Evolutionary conservation across 2,888 invertebrate species (phyloP).

Genomic region (Xylophagus ater): DNA sequence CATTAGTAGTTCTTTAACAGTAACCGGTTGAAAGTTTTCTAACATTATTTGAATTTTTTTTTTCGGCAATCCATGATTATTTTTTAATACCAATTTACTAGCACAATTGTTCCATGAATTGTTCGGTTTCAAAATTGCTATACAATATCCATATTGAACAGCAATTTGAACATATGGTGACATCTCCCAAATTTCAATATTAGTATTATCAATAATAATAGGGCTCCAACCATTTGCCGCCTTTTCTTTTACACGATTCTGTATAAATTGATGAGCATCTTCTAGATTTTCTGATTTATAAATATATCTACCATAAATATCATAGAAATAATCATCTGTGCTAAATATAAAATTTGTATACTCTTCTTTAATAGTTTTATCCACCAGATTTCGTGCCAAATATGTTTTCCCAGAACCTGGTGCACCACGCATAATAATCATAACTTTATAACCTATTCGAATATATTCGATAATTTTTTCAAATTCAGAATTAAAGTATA

Average conservation of each 20-base stretch:
- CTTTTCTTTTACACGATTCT: conserved; percentile 46
- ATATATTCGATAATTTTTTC: conserved; percentile 27
- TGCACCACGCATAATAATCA: conserved; percentile 69
- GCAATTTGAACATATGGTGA: conserved; percentile 58
- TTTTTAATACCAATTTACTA: conserved; percentile 50
- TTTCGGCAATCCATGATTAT: conserved; percentile 57
- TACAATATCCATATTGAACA: conserved; percentile 54
- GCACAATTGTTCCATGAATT: conserved; percentile 59
- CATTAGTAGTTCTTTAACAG: conserved; percentile 35
- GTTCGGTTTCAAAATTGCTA: conserved; percentile 69
- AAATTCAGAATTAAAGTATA: background rate
- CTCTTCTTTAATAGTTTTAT: conserved; percentile 24
- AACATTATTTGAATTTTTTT: conserved; percentile 55
- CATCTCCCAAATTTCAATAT: conserved; percentile 78
- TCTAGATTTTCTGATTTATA: conserved; percentile 44
- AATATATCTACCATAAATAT: conserved; percentile 43
- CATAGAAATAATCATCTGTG: conserved; percentile 57
- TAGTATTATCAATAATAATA: conserved; percentile 83
- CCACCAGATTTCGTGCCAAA: conserved; percentile 42
- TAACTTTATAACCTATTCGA: conserved; percentile 46
- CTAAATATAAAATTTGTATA: conserved; percentile 48
- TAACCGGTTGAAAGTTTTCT: conserved; percentile 45
- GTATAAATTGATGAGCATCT: conserved; percentile 67
- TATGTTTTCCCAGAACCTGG: conserved; percentile 77
- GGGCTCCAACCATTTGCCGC: conserved; percentile 57